A percentile compares a stretch with the other conserved stretches of the same genome.
These are phyloP conservation scores for Drosophila sulfurigaster DNA, from an alignment of 1,140 invertebrate genomes.

Conservation along the genomic window DNA sequence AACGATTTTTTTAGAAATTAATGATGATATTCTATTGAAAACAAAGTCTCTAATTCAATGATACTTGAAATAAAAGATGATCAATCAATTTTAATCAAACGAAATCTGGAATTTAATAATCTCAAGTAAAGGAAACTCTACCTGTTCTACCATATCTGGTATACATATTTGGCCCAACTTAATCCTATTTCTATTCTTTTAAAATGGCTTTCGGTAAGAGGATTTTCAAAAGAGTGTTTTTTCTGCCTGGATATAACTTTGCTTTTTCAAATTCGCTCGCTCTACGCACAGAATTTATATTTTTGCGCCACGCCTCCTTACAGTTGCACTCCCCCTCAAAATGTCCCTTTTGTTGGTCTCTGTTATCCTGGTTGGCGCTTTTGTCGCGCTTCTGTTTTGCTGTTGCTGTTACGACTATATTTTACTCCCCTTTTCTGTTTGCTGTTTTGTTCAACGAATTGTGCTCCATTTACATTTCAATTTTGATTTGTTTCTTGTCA, in stretches of 20 bases:
- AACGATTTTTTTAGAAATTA: too few species aligned
- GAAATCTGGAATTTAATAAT: too few species aligned
- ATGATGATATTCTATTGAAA: too few species aligned
- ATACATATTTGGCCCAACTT: too few species aligned
- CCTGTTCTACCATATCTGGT: too few species aligned
- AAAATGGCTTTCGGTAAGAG: not conserved
- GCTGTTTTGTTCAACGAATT: constrained; percentile 23
- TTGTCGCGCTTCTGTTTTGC: constrained; percentile 17
- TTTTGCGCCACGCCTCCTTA: constrained; percentile 2
- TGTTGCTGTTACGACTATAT: not conserved
- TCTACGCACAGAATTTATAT: not conserved
- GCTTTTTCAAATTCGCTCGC: not conserved
- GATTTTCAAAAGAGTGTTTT: not conserved
- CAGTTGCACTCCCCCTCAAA: not conserved
- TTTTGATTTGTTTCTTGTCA: constrained; percentile 80
- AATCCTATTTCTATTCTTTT: too few species aligned
- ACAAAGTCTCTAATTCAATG: too few species aligned
- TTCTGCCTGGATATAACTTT: not conserved
- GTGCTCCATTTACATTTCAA: constrained; percentile 76
- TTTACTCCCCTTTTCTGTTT: constrained; percentile 15
- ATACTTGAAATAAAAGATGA: too few species aligned
- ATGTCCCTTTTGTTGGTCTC: too few species aligned
- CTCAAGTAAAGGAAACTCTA: too few species aligned
- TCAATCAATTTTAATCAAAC: too few species aligned
- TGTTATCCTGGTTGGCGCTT: not conserved